Percentiles rank a stretch among this genome's conserved stretches.
These are phyloP conservation scores for Lasiommata megera DNA, from an alignment of 2,888 invertebrate species.

Conservation along the genomic window DNA sequence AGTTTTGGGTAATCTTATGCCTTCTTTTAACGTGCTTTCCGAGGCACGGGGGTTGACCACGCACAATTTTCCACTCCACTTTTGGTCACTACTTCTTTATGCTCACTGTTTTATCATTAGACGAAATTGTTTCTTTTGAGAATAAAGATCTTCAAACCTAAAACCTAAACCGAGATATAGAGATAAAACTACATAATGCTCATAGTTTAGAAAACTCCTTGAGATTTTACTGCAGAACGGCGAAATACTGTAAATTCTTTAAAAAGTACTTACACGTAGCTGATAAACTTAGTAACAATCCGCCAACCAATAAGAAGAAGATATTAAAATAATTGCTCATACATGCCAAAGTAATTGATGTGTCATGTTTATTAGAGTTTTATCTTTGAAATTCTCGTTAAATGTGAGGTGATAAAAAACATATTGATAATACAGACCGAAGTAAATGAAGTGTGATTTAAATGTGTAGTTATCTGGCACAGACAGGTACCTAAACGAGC, in stretches of 20 bases:
- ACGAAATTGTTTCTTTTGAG: no score
- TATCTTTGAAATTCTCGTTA: constrained; percentile 31
- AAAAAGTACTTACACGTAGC: neutral
- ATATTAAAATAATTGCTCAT: constrained; percentile 33
- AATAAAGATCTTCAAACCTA: no score
- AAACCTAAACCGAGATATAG: no score
- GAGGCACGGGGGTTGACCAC: no score
- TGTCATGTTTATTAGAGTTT: constrained; percentile 29
- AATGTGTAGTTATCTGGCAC: constrained; percentile 37
- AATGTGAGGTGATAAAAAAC: constrained; percentile 22
- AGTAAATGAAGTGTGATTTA: constrained; percentile 18
- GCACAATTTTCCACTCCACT: no score
- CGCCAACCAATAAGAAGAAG: constrained; percentile 20
- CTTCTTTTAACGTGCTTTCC: no score
- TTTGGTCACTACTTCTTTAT: no score
- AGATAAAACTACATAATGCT: neutral
- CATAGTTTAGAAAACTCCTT: constrained; percentile 22
- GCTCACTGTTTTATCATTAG: no score
- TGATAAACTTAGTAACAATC: constrained; percentile 24
- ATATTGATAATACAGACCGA: constrained; percentile 19
- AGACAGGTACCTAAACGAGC: constrained; percentile 14
- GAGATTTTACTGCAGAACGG: constrained; percentile 14
- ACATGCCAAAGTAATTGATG: constrained; percentile 41
- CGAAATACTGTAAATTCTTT: constrained; percentile 30
- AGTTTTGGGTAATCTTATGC: no score